Conservation (phyloP, 1,140 invertebrate species). For the Drosophila sulfurigaster region DNA sequence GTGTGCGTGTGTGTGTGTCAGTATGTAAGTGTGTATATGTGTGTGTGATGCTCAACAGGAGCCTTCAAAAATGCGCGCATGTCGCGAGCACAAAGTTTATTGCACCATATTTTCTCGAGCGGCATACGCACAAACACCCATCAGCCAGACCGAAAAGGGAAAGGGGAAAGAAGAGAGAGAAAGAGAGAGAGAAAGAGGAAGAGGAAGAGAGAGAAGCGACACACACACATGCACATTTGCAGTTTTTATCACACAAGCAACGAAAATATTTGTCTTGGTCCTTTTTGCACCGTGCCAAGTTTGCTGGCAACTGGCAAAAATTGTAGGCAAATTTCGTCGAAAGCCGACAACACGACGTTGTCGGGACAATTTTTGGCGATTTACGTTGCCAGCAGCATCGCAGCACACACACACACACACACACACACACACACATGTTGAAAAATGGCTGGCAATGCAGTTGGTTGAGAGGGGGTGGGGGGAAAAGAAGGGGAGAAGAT, state of each 20-base stretch:
- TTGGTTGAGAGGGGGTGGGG: background rate
- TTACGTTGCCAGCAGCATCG: constrained; percentile 54
- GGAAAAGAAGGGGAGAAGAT: background rate
- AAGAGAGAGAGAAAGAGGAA: background rate
- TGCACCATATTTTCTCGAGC: constrained; percentile 74
- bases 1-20: constrained; percentile 11
- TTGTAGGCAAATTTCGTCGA: constrained; percentile 70
- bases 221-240: constrained; percentile 30
- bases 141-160: background rate
- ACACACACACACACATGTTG: constrained; percentile 31
- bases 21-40: constrained; percentile 8
- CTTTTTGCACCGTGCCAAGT: constrained; percentile 41
- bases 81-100: constrained; percentile 71
- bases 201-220: constrained; percentile 9
- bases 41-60: constrained; percentile 61
- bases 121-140: constrained; percentile 40
- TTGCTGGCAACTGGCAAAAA: constrained; percentile 62
- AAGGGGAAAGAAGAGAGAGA: background rate
- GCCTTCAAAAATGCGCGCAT: constrained; percentile 73
- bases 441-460: constrained; percentile 60
- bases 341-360: constrained; percentile 57
- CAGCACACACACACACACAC: constrained; percentile 18
- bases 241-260: constrained; percentile 63
- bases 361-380: constrained; percentile 61
- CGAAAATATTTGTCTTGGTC: constrained; percentile 72